phyloP scores from a whole-genome alignment of 2,888 invertebrate genomes.

The Icerya purchasi region DNA sequence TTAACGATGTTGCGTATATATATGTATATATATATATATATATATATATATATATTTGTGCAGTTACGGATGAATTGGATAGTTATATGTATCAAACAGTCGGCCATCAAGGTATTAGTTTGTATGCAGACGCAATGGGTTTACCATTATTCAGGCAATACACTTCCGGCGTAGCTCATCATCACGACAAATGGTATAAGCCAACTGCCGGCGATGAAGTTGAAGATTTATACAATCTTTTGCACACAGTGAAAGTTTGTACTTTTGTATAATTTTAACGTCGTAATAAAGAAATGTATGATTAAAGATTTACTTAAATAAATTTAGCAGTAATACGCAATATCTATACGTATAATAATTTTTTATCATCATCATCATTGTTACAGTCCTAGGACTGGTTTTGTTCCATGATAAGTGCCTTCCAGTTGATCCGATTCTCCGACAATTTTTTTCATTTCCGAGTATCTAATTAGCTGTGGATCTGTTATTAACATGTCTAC shows the following conservation, averaged over 20 bases:
- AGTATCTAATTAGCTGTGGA: too few relatives aligned
- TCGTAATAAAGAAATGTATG: too few relatives aligned
- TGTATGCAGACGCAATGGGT: conserved; percentile 82
- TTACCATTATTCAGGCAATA: conserved; percentile 68
- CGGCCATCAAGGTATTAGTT: conserved; percentile 79
- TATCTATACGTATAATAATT: too few relatives aligned
- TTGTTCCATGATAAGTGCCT: too few relatives aligned
- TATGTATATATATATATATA: background rate
- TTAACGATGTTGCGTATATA: too few relatives aligned
- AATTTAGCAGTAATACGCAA: too few relatives aligned
- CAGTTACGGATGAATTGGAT: conserved; percentile 59
- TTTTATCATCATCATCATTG: too few relatives aligned
- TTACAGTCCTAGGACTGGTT: too few relatives aligned
- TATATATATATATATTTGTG: conserved; percentile 5
- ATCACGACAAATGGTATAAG: conserved; percentile 53
- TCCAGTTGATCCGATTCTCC: too few relatives aligned
- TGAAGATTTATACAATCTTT: conserved; percentile 76
- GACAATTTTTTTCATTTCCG: too few relatives aligned
- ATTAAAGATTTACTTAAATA: too few relatives aligned
- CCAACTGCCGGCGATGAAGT: conserved; percentile 82
- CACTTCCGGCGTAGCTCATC: conserved; percentile 65
- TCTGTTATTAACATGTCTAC: too few relatives aligned
- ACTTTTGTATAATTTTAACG: background rate
- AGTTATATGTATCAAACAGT: conserved; percentile 99
- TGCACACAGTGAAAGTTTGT: conserved; percentile 49